phyloP scores from a whole-genome alignment of 2,888 invertebrate species.

The Amaurobius ferox region DNA sequence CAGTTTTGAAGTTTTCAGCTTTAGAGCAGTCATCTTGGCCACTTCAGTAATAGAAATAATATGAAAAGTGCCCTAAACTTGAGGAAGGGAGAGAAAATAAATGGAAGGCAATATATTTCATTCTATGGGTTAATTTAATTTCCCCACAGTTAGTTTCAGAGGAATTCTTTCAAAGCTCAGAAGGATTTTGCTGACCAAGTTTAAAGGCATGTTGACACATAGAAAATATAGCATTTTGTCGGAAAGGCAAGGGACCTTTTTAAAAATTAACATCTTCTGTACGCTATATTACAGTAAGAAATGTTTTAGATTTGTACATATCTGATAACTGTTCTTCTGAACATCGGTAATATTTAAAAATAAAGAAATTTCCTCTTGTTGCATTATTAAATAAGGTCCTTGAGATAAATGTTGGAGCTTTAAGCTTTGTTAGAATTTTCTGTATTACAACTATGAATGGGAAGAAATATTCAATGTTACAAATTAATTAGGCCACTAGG shows the following conservation, averaged over 20 bases:
- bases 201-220: conserved; percentile 14
- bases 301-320: neutral
- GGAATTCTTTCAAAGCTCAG: neutral
- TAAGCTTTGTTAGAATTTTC: no score
- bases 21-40: conserved; percentile 23
- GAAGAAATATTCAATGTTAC: no score
- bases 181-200: no score
- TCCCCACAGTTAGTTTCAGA: neutral
- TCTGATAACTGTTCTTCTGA: neutral
- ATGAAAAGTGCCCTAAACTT: conserved; percentile 37
- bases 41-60: conserved; percentile 54
- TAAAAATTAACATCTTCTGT: conserved; percentile 34
- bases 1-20: conserved; percentile 26
- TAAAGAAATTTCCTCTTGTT: no score
- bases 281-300: neutral
- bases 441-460: no score
- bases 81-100: conserved; percentile 14
- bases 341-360: no score
- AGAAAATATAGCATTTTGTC: conserved; percentile 10
- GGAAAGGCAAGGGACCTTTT: neutral
- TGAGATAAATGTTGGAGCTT: no score
- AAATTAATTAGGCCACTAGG: no score
- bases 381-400: no score
- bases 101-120: conserved; percentile 37
- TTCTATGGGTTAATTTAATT: conserved; percentile 62